Evolutionary conservation across 2,888 invertebrate species (phyloP), one percentile per base, ranked within the genome.

Genomic region (Busseola fusca): DNA sequence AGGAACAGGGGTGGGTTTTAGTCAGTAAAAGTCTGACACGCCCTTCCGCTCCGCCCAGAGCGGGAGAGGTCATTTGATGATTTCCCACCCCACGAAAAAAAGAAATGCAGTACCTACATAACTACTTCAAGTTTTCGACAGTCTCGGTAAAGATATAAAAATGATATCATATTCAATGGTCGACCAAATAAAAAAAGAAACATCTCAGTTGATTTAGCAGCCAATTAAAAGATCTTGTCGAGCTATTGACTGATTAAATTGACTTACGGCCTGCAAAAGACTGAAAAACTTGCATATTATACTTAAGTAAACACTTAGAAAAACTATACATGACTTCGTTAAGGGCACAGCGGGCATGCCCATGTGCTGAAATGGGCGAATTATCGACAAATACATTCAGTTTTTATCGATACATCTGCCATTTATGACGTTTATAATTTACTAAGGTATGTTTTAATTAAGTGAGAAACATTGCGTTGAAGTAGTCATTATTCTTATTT

Each of bases 321-420:
- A 90, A 90, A 89, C 82, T 78, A 80, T 72, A 74, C 83, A 85
- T 87, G 82, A 76, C 87, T 87, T 88, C 89, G 88, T 90, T 89
- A 89, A 87, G 75, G 64, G 21, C 56, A 42, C 67, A 64, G 76
- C 81, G 82, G 80, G 84, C 85, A 85, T 84, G 86, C 82, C 77
- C 77, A 65, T 79, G 77, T 75, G 77, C 82, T 86, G 84, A 85
- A 89, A 90, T 87, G 89, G 84, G 84, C 88, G 83, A 91, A 91
- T 92, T 91, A 91, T 90, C 86, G 84, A 82, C 78, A 87, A 86
- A 88, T 86, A 88, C 82, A 87, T 88, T 84, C 80, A 78, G 86
- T 93, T 93, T 93, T 93, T 93, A 88, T 88, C 74, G 59, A 50
- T 73, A 82, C 94, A 93, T 92, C 92, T 93, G 93, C 91, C 88